Conservation (phyloP, 2,888 invertebrate genomes). For the Chromoteleia sp. region DNA sequence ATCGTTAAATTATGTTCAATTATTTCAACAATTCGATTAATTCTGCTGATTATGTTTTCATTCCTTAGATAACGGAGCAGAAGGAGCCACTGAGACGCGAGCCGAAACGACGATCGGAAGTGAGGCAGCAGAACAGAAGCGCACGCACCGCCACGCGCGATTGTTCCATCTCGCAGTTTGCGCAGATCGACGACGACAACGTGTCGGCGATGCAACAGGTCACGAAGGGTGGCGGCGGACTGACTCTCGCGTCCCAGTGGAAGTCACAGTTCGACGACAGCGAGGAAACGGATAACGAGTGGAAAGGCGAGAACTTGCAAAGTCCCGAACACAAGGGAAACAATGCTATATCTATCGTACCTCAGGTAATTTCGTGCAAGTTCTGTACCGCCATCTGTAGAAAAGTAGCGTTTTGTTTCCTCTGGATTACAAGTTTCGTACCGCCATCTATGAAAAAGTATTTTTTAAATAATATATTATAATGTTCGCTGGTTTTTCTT, state of each 20-base stretch:
- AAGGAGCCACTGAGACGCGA: slow-evolving; percentile 82
- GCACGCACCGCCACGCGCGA: slow-evolving; percentile 88
- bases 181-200: slow-evolving; percentile 96
- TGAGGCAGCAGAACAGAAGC: slow-evolving; percentile 78
- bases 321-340: slow-evolving; percentile 85
- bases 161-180: slow-evolving; percentile 95
- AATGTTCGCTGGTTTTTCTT: too few relatives aligned
- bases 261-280: slow-evolving; percentile 98
- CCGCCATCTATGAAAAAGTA: too few relatives aligned
- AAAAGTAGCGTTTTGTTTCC: too few relatives aligned
- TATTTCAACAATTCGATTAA: background rate
- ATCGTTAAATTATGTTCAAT: background rate
- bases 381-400: too few relatives aligned
- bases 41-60: background rate
- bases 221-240: slow-evolving; percentile 92
- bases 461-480: background rate
- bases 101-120: slow-evolving; percentile 79
- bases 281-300: slow-evolving; percentile 97
- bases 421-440: too few relatives aligned
- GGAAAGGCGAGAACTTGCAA: slow-evolving; percentile 91
- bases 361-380: too few relatives aligned
- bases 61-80: slow-evolving; percentile 81
- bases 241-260: slow-evolving; percentile 97
- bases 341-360: slow-evolving; percentile 76
- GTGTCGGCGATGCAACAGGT: slow-evolving; percentile 95